A percentile compares a stretch with the other conserved stretches of the same genome.
Conservation (phyloP, 2,888 invertebrate species). For the Dichetophora obliterata region DNA sequence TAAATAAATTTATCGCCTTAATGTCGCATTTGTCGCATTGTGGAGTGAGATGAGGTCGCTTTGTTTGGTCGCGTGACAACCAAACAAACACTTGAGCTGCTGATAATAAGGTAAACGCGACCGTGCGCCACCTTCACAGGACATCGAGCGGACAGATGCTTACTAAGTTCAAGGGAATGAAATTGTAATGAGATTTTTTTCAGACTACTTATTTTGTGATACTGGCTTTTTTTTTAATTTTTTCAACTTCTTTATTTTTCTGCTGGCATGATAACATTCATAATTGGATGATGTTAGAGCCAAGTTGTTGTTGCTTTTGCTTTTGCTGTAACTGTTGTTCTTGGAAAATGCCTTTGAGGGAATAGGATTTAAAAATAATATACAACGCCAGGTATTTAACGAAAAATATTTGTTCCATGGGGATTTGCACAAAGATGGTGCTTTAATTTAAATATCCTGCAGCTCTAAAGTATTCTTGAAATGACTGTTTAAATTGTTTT, state of each 20-base stretch:
- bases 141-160: conserved; percentile 18
- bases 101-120: conserved; percentile 37
- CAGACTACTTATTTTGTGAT: conserved; percentile 40
- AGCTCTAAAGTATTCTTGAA: neutral
- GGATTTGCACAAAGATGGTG: neutral
- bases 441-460: neutral
- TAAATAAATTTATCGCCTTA: conserved; percentile 40
- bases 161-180: conserved; percentile 36
- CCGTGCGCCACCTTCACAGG: neutral
- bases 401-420: conserved; percentile 23
- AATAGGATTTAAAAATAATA: conserved; percentile 26
- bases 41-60: neutral
- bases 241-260: neutral
- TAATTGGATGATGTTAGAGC: conserved; percentile 44
- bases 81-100: conserved; percentile 32
- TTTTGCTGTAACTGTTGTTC: too few relatives aligned
- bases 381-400: conserved; percentile 22
- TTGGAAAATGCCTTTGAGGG: conserved; percentile 8
- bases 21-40: conserved; percentile 19
- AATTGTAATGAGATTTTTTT: conserved; percentile 48
- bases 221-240: conserved; percentile 37
- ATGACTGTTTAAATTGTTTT: too few relatives aligned
- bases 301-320: conserved; percentile 19
- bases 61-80: conserved; percentile 30
- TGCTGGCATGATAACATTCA: conserved; percentile 37